A percentile compares a stretch with the other conserved stretches of the same genome.
These are phyloP conservation scores for Phataginus tricuspis DNA, from an alignment of 2,797 vertebrate genomes.

Conservation along the genomic window DNA sequence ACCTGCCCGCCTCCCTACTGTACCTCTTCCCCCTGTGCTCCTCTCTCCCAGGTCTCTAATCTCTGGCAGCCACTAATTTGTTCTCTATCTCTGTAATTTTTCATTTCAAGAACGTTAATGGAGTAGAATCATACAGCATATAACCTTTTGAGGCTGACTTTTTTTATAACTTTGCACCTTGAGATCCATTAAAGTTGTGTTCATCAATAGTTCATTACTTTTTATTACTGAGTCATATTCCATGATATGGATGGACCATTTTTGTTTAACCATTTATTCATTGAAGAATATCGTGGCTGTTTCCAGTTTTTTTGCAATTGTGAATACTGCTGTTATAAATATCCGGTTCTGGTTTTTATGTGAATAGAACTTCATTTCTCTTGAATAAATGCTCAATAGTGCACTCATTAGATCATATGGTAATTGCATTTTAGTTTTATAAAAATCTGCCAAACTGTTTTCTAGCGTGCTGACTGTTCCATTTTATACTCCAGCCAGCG, in stretches of 20 bases:
- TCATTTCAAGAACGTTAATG: constrained; percentile 41
- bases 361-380: constrained; percentile 20
- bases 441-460: neutral
- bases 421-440: constrained; percentile 26
- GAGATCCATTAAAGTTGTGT: neutral
- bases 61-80: neutral
- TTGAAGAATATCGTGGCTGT: neutral
- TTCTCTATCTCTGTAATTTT: constrained; percentile 31
- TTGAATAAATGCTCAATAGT: neutral
- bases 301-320: neutral
- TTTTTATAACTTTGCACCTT: neutral
- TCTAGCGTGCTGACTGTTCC: neutral
- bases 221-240: neutral
- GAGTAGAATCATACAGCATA: neutral
- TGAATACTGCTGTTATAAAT: neutral
- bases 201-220: neutral
- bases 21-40: neutral
- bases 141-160: neutral
- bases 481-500: neutral
- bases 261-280: constrained; percentile 27
- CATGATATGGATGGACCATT: neutral
- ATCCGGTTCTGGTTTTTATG: neutral
- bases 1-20: neutral
- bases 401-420: neutral
- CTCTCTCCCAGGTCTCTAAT: neutral